phyloP scores from a whole-genome alignment of 2,113 vertebrate genomes.

The Calidris pugnax region DNA sequence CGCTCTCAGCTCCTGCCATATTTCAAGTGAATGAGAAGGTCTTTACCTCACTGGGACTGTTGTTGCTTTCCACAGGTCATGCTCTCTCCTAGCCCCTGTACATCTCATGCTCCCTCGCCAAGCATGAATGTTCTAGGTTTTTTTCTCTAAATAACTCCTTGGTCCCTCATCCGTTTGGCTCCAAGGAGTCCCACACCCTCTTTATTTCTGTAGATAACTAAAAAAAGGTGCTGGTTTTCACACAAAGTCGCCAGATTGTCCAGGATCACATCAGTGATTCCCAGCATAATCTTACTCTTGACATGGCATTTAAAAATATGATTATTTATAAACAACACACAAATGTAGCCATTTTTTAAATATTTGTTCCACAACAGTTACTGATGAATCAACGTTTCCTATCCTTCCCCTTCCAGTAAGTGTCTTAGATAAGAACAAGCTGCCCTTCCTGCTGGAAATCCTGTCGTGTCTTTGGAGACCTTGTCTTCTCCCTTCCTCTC shows the following conservation, averaged over 20 bases:
- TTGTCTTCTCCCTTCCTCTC: neutral
- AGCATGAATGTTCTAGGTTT: neutral
- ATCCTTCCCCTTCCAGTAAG: slow-evolving; percentile 37
- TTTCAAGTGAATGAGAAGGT: neutral
- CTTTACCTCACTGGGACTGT: neutral
- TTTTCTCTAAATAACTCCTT: neutral
- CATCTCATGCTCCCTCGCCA: neutral
- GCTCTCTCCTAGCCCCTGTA: neutral
- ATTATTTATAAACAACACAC: neutral
- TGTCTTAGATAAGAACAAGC: slow-evolving; percentile 18
- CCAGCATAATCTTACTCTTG: neutral
- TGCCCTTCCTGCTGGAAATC: slow-evolving; percentile 58
- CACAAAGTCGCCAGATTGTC: neutral
- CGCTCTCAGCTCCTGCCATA: neutral
- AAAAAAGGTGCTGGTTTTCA: neutral
- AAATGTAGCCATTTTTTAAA: neutral
- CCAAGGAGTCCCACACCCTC: neutral
- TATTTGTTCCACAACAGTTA: neutral
- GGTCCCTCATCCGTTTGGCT: neutral
- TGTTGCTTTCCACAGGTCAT: neutral
- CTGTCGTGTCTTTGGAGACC: neutral
- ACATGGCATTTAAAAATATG: neutral
- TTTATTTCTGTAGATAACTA: neutral
- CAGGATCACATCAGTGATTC: neutral
- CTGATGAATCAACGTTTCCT: slow-evolving; percentile 44